These are phyloP conservation scores for Dicentrarchus labrax DNA, from an alignment of 2,113 vertebrate genomes.

Conservation along the genomic window DNA sequence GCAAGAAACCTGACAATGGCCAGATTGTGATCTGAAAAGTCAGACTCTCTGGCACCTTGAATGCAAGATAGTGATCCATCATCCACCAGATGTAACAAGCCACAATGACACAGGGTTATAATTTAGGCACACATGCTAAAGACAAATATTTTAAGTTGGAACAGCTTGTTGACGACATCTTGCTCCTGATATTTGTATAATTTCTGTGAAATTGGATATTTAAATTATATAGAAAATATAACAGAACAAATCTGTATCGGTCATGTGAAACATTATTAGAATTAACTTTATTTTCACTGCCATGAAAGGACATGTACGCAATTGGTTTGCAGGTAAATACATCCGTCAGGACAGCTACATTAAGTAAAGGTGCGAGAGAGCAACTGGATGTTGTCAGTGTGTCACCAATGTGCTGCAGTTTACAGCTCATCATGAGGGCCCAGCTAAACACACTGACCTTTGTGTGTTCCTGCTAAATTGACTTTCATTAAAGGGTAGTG, in stretches of 20 bases:
- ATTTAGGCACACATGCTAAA: neutral
- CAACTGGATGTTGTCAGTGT: neutral
- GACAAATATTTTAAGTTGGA: neutral
- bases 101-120: neutral
- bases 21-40: neutral
- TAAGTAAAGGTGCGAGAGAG: neutral
- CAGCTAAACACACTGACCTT: conserved; percentile 73
- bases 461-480: conserved; percentile 71
- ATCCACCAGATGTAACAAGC: conserved; percentile 2
- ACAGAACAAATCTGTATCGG: too few species aligned
- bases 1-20: neutral
- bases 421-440: conserved; percentile 54
- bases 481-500: conserved; percentile 78
- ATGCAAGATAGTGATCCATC: conserved; percentile 25
- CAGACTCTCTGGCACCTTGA: neutral
- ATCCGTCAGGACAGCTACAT: neutral
- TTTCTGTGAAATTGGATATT: neutral
- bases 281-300: neutral
- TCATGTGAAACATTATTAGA: too few species aligned
- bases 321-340: conserved; percentile 11
- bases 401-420: conserved; percentile 26
- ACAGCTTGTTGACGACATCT: neutral
- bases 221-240: too few species aligned
- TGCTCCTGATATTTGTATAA: neutral
- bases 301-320: neutral